Conservation (phyloP, 2,888 invertebrate genomes). For the Yponomeuta malinellus region DNA sequence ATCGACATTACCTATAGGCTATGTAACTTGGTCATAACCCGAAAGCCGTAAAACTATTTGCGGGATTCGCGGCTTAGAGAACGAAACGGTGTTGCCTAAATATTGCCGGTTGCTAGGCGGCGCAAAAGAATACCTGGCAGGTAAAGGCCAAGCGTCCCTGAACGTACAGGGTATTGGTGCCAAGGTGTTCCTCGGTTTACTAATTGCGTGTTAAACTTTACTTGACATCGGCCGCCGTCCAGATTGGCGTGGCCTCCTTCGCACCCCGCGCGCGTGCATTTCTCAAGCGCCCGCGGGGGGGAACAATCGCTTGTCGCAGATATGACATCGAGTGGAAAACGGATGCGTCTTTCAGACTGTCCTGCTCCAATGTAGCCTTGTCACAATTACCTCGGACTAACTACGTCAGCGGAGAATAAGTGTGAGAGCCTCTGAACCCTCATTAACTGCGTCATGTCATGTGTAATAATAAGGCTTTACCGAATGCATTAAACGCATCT, state of each 20-base stretch:
- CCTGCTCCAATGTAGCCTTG: slow-evolving; percentile 57
- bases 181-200: slow-evolving; percentile 61
- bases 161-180: slow-evolving; percentile 55
- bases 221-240: slow-evolving; percentile 62
- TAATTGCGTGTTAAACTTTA: slow-evolving; percentile 73
- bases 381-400: slow-evolving; percentile 47
- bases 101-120: slow-evolving; percentile 11
- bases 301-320: slow-evolving; percentile 4
- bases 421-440: background rate
- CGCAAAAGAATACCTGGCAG: slow-evolving; percentile 18
- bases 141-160: slow-evolving; percentile 40
- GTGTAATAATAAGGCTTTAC: background rate
- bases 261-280: slow-evolving; percentile 24
- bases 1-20: slow-evolving; percentile 44
- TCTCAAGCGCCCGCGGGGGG: background rate
- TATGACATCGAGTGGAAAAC: slow-evolving; percentile 48
- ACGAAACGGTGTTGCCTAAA: background rate
- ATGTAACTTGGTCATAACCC: slow-evolving; percentile 42
- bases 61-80: slow-evolving; percentile 21
- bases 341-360: slow-evolving; percentile 59
- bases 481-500: background rate
- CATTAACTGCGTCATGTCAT: background rate
- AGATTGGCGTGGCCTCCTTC: slow-evolving; percentile 36
- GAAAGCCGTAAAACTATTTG: slow-evolving; percentile 47
- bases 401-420: background rate